Percentiles rank a stretch among this genome's conserved stretches.
Evolutionary conservation across 2,797 vertebrate species (phyloP).

Genomic region (Rhinatrema bivittatum): DNA sequence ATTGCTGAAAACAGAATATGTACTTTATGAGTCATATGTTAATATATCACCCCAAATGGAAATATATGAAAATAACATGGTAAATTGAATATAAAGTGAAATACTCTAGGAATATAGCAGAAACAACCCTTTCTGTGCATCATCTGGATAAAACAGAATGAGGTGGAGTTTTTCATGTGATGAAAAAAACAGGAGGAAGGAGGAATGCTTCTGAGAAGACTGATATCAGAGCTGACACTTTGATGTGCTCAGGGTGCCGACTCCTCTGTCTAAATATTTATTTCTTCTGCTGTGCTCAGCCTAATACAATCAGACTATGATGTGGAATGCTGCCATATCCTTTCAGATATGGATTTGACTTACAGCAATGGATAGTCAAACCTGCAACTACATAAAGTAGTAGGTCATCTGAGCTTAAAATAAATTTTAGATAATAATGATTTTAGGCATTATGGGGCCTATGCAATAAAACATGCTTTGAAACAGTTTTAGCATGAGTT

Average conservation of each 20-base stretch:
- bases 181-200: no score
- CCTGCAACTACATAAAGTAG: conserved; percentile 3
- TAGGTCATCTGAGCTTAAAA: no score
- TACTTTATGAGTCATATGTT: conserved; percentile 32
- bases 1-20: conserved; percentile 20
- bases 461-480: no score
- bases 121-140: conserved; percentile 17
- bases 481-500: no score
- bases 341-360: conserved; percentile 49
- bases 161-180: no score
- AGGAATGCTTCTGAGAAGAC: conserved; percentile 33
- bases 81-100: conserved; percentile 29
- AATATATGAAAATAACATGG: conserved; percentile 27
- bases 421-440: no score
- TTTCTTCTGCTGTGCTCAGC: conserved; percentile 42
- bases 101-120: conserved; percentile 35
- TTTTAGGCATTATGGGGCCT: no score
- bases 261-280: conserved; percentile 67
- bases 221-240: conserved; percentile 53
- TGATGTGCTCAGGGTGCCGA: conserved; percentile 50
- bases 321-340: conserved; percentile 54
- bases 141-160: conserved; percentile 47
- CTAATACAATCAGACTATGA: conserved; percentile 59
- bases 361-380: conserved; percentile 25
- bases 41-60: conserved; percentile 40